Base-by-base conservation (phyloP, 1,140 invertebrate species). In the Orchestia grillus region DNA sequence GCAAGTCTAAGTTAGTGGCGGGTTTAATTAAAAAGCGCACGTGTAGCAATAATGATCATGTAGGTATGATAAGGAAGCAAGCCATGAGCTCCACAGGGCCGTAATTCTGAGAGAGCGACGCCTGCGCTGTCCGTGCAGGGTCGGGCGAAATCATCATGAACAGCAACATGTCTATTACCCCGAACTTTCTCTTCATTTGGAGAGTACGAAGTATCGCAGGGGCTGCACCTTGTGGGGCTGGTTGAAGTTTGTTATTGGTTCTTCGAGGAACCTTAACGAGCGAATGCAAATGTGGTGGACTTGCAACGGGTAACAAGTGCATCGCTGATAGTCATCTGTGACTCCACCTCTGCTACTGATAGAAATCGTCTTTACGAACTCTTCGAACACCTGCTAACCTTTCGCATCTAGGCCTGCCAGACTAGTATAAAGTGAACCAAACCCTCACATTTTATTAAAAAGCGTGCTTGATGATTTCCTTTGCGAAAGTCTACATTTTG, bases 11-110 rank as follows among this genome's bases (percentile, higher is more conserved):
- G 41, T 94, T 94, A 45, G 92, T 94, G 92, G 43, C 44, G 8
- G 41, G 92, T 94, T 94, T 45, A 94, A 94, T 94, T 94, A 94
- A 94, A 94, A 94, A 94, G 92, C 92, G 92, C 92, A 94, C 92
- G 92, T 94, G 23, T 42, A 40, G 43, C 92, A 94, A 94, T 94
- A 94, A 94, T 94, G 92, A 94, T 94, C 92, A 94, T 94, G 92
- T 94, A 47, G 8, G 92, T 44, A 47, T 94, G 92, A 94, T 94
- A 94, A 94, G 92, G 92, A 94, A 94, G 92, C 92, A 45, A 94
- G 92, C 44, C 92, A 47, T 45, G 92, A 44, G 44, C 92, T 94
- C 44, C 92, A 40, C 28, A 45, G 92, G 92, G 92, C 44, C 92
- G 44, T 94, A 94, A 94, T 94, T 94, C 92, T 45, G 43, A 94